Conservation (phyloP, 92 coral and sea anemone species). For the Diadumene lineata region DNA sequence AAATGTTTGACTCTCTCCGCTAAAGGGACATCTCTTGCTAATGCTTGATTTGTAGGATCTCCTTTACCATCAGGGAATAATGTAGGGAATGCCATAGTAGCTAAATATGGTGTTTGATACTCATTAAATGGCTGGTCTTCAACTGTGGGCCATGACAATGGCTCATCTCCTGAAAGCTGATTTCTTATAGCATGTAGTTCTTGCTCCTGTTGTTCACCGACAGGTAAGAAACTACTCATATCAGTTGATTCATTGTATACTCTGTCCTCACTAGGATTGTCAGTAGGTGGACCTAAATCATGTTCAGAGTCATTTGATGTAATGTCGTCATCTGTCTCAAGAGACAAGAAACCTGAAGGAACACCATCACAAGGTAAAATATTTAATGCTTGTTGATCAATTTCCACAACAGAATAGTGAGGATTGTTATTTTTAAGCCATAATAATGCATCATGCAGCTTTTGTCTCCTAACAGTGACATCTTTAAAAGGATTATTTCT, state of each 20-base stretch:
- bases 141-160: constrained; percentile 57
- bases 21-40: constrained; percentile 48
- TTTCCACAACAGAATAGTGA: constrained; percentile 42
- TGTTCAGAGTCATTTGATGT: constrained; percentile 30
- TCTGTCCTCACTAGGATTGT: constrained; percentile 46
- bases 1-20: constrained; percentile 39
- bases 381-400: constrained; percentile 42
- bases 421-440: constrained; percentile 56
- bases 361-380: constrained; percentile 41
- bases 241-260: constrained; percentile 61
- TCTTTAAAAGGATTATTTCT: constrained; percentile 56
- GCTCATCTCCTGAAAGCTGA: constrained; percentile 52
- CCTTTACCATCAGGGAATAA: constrained; percentile 77
- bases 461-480: constrained; percentile 62
- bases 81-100: constrained; percentile 69
- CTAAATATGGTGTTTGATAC: constrained; percentile 54
- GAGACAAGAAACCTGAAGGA: constrained; percentile 36
- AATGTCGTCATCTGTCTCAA: constrained; percentile 42
- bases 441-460: constrained; percentile 39
- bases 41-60: constrained; percentile 45
- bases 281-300: constrained; percentile 52
- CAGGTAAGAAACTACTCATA: constrained; percentile 70
- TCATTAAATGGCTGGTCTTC: constrained; percentile 59
- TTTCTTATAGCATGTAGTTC: constrained; percentile 58
- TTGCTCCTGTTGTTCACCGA: constrained; percentile 64